Base-by-base conservation (phyloP, 2,113 vertebrate species). In the Serinus canaria region DNA sequence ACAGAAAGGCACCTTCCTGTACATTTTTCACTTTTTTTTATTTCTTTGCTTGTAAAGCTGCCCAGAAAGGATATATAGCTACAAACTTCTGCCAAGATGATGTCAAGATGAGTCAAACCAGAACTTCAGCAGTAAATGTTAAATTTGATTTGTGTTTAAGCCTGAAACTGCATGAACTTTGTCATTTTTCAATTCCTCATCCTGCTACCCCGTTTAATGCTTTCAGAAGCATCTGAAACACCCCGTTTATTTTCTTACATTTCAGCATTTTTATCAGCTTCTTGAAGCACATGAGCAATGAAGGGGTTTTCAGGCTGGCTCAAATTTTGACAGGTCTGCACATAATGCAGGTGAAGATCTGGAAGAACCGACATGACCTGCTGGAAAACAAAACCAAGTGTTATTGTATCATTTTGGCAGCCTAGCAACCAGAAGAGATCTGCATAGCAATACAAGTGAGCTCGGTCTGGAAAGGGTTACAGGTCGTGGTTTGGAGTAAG, bases 271-370 rank as follows among this genome's bases (percentile, higher is more conserved):
- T 50, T 50, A 52, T 93, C 91, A 3, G 91, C 50, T 27, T 95
- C 91, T 49, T 94, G 87, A 41, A 99, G 94, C 67, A 96, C 78
- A 5, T 50, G 74, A 56, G 90, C 56, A 94, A 99, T 28, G 44
- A 95, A 97, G 12, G 95, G 91, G 53, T 99, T 99, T 52, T 83
- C 70, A 60, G 95, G 73, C 31, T 96, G 93, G 13, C 87, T 41
- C 7, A 96, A 16, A 52, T 98, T 86, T 31, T 58, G 56, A 84
- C 99, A 99, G 16, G 97, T n/a, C 25, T 43, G 47, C 24, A 66
- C 56, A 70, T 99, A 99, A 39, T 53, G 35, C 76, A 58, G 35
- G 47, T 72, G 37, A 22, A 97, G 86, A 44, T 69, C 92, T 33
- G 68, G 37, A 27, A 4, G 6, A 78, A 64, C 56, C 37, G 87